Evolutionary conservation across 2,113 vertebrate genomes (phyloP), one percentile per base, ranked within the genome.

Genomic region (Barbus barbus): DNA sequence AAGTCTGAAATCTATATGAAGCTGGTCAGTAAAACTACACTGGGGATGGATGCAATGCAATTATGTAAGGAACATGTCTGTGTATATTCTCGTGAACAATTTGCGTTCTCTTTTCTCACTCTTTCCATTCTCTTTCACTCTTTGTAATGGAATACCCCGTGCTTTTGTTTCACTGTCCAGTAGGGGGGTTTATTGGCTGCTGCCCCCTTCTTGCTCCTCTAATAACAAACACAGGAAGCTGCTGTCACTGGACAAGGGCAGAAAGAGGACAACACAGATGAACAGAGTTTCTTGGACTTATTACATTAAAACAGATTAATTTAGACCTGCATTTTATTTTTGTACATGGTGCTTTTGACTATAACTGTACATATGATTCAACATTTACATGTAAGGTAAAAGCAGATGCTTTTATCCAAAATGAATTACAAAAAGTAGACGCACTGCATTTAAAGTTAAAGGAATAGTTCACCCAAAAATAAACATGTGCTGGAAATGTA

Each of bases 161-260:
- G 67, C 26, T 72, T n/a, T 85, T 65, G 44, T 20, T 48, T 58
- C n/a, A 79, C 36, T 28, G 36, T 63, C 24, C 26, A 4, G 33
- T 5, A 36, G 33, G 33, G 33, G 33, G 33, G 5, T n/a, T n/a
- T n/a, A n/a, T n/a, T n/a, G n/a, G n/a, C n/a, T 36, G 33, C 33
- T 36, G 33, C 4, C 33, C 74, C 53, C 85, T 83, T 78, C 60
- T 72, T 61, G 73, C 36, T 85, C 76, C 85, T 92, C 78, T 78
- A 93, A 93, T 90, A 95, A 93, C 90, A 94, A 94, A 92, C 92
- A 93, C 91, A 93, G 91, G 91, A 94, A 93, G 90, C 82, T 85
- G 89, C 88, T 88, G 38, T 93, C 63, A 76, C 90, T 1, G 85
- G 88, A 84, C 77, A 85, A 85, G 65, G 85, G 89, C 85, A 81